Base-by-base conservation (phyloP, 1,140 invertebrate genomes). In the Papilio aristodemus region DNA sequence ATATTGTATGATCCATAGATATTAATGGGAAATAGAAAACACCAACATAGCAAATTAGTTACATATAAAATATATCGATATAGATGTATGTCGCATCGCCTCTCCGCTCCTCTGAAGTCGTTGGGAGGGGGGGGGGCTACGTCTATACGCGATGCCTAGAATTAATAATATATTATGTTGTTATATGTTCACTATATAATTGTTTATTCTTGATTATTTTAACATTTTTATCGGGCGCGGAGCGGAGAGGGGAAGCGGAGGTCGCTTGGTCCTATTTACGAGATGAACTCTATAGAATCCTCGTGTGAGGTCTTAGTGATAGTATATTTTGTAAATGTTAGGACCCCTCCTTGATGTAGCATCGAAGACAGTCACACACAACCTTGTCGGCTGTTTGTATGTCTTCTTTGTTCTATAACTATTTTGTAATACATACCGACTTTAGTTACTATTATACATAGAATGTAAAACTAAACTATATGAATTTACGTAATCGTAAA, bases 361-460 rank as follows among this genome's bases (percentile, higher is more conserved):
- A 78, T 72, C 79, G 74, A 77, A 81, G 81, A 77, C 64, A 76
- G 70, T 79, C 73, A 74, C 46, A 27, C 43, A 50, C 67, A 66
- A 13, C 14, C 73, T 74, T 75, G 50, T 46, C 58, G 17, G 66
- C 67, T 71, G 79, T 76, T 79, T 80, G 80, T 81, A 77, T 66
- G 69, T 77, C 76, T 81, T 82, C 76, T 76, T 74, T 78, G 76
- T 77, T 70, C 71, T n/a, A n/a, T n/a, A 85, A 81, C 80, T 88
- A 90, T 90, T 89, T 90, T 90, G n/a, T n/a, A n/a, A n/a, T n/a
- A 87, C 84, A 88, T 88, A 88, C 86, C 81, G 85, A 89, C 84
- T 84, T 86, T 89, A 91, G 89, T 89, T 85, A 88, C 79, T 85
- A n/a, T n/a, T n/a, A 85, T 80, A 73, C 43, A 80, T 88, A 90